phyloP scores from a whole-genome alignment of 1,140 invertebrate species.

The Drosophila prosaltans region DNA sequence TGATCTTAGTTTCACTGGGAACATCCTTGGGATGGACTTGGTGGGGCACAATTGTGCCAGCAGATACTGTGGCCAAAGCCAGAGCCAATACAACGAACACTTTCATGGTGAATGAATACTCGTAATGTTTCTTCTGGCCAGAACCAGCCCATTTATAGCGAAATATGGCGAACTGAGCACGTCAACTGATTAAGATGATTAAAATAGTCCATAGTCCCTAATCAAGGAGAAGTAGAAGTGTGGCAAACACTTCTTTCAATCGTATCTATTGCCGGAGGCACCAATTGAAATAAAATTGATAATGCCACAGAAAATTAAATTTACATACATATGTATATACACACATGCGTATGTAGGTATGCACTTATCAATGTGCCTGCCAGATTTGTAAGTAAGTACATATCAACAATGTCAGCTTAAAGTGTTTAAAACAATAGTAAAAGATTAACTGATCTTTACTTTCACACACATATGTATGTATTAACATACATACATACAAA shows the following conservation, averaged over 20 bases:
- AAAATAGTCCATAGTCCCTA: conserved; percentile 1
- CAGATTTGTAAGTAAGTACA: background rate
- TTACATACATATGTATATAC: background rate
- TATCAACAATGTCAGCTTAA: background rate
- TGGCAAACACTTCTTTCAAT: background rate
- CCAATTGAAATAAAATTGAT: background rate
- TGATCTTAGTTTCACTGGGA: conserved; percentile 17
- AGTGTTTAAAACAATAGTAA: conserved; percentile 1
- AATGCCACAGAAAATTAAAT: background rate
- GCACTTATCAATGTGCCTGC: background rate
- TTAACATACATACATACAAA: too few relatives aligned
- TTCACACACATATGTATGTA: too few relatives aligned
- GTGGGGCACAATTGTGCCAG: conserved; percentile 5
- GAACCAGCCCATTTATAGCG: conserved; percentile 1
- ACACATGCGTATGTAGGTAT: too few relatives aligned
- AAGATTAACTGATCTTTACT: background rate
- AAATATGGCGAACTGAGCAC: background rate
- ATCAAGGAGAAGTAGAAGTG: conserved; percentile 2
- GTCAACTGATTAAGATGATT: conserved; percentile 4
- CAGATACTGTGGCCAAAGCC: conserved; percentile 37
- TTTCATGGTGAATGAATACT: conserved; percentile 40
- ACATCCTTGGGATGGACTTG: conserved; percentile 38
- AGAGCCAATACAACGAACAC: conserved; percentile 46
- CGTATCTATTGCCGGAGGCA: background rate
- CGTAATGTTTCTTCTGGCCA: background rate